These are phyloP conservation scores for Psittacus erithacus DNA, from an alignment of 2,113 vertebrate genomes.

Conservation along the genomic window DNA sequence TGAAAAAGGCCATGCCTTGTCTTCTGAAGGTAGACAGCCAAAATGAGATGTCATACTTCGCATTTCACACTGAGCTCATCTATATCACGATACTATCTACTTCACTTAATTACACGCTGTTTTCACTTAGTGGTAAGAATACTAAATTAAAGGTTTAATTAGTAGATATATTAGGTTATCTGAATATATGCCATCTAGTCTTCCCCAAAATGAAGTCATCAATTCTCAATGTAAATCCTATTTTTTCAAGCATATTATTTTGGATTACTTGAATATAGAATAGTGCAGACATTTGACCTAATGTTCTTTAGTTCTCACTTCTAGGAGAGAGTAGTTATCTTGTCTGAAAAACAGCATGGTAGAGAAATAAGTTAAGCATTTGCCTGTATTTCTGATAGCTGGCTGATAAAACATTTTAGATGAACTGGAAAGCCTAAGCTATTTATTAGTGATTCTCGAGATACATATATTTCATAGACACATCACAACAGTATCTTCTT, in stretches of 20 bases:
- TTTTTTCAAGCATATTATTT: background rate
- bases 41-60: background rate
- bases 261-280: background rate
- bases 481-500: background rate
- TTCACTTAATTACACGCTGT: background rate
- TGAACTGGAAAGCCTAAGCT: background rate
- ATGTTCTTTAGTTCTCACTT: background rate
- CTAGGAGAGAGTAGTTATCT: background rate
- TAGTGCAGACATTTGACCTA: background rate
- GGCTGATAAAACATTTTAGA: background rate
- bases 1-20: background rate
- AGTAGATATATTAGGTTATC: background rate
- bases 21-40: background rate
- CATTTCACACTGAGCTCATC: background rate
- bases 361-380: background rate
- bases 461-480: background rate
- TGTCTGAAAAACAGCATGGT: background rate
- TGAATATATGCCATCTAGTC: background rate
- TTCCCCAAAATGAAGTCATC: background rate
- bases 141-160: background rate
- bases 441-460: background rate
- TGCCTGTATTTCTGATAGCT: background rate
- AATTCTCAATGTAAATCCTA: background rate
- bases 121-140: background rate
- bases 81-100: background rate